These are phyloP conservation scores for Planiliza haematocheilus DNA, from an alignment of 2,113 vertebrate genomes.

Conservation along the genomic window DNA sequence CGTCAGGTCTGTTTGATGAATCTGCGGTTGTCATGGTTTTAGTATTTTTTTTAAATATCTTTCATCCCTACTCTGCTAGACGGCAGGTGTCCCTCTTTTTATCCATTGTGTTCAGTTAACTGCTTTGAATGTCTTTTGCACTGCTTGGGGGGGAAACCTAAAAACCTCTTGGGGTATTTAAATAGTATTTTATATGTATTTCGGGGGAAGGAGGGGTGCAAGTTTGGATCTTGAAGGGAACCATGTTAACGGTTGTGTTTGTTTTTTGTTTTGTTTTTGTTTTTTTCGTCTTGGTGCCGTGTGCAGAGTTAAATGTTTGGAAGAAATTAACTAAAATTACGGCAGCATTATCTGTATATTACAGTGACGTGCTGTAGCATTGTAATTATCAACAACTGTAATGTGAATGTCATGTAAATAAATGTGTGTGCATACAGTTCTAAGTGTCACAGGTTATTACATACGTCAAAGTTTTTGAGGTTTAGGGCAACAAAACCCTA, in stretches of 20 bases:
- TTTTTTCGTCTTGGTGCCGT: slow-evolving; percentile 49
- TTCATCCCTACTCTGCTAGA: slow-evolving; percentile 41
- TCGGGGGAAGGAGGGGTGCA: neutral
- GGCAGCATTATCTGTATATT: slow-evolving; percentile 66
- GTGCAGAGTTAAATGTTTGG: slow-evolving; percentile 33
- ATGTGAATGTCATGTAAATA: slow-evolving; percentile 76
- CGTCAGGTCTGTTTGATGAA: slow-evolving; percentile 39
- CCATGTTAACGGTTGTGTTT: neutral
- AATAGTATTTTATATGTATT: slow-evolving; percentile 55
- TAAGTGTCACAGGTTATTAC: slow-evolving; percentile 10
- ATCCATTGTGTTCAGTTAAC: slow-evolving; percentile 41
- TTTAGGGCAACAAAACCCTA: too few species aligned
- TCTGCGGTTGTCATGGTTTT: slow-evolving; percentile 43
- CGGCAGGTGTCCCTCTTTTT: slow-evolving; percentile 37
- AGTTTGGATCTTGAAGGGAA: slow-evolving; percentile 28
- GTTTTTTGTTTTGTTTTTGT: neutral
- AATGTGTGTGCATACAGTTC: slow-evolving; percentile 47
- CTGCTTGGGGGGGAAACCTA: slow-evolving; percentile 43
- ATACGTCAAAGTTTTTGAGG: neutral
- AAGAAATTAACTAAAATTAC: slow-evolving; percentile 38
- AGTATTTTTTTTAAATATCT: slow-evolving; percentile 34
- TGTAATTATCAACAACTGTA: slow-evolving; percentile 55
- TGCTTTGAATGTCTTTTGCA: slow-evolving; percentile 68
- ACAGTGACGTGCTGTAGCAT: slow-evolving; percentile 39
- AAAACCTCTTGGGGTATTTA: slow-evolving; percentile 50